phyloP scores from a whole-genome alignment of 2,113 vertebrate genomes.

The Zosterops lateralis region DNA sequence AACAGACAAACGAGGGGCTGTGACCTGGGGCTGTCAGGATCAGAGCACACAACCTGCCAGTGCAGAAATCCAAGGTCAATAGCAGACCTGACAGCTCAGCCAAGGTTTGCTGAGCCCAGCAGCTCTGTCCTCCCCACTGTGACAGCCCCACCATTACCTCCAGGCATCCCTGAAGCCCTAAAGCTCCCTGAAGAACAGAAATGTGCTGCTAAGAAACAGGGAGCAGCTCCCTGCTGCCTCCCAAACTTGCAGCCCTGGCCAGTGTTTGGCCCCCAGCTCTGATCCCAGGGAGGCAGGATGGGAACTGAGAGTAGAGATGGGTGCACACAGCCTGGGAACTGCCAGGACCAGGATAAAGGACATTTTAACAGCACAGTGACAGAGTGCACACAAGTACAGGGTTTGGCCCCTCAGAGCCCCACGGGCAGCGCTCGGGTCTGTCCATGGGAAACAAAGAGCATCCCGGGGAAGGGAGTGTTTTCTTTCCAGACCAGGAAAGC shows the following conservation, averaged over 20 bases:
- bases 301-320: neutral
- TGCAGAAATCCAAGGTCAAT: rapidly evolving
- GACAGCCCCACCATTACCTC: neutral
- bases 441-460: slow-evolving; percentile 46
- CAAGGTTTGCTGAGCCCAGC: neutral
- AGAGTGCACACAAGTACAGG: rapidly evolving
- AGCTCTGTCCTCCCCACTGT: neutral
- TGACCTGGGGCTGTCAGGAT: neutral
- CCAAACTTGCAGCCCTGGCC: neutral
- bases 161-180: neutral
- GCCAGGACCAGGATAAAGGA: neutral
- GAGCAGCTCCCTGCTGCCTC: neutral
- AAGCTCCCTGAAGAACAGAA: neutral
- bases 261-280: neutral
- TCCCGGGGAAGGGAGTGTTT: neutral
- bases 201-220: neutral
- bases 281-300: neutral
- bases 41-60: rapidly evolving
- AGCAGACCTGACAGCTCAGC: neutral
- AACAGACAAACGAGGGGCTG: neutral
- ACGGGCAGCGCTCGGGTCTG: rapidly evolving
- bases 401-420: neutral
- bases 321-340: neutral
- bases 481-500: slow-evolving; percentile 50
- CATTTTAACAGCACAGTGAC: neutral